Percentiles rank a stretch among this genome's conserved stretches.
Conservation (phyloP, 2,113 vertebrate species). For the Trogon melanurus region DNA sequence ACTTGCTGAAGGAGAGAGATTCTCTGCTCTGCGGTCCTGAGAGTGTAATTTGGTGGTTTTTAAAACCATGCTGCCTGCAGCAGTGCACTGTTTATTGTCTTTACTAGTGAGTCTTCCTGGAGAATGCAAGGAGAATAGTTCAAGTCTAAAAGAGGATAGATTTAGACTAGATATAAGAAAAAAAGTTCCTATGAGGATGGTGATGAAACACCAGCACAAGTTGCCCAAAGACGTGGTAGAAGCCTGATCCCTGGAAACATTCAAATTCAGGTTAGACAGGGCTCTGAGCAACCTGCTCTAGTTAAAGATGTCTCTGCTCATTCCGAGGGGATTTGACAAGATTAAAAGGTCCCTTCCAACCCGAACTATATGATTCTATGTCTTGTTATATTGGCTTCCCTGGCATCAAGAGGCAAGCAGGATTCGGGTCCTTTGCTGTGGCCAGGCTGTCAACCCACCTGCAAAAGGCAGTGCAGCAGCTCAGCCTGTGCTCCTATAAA, state of each 20-base stretch:
- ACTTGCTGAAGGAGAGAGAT: neutral
- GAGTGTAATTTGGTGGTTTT: neutral
- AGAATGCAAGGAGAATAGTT: neutral
- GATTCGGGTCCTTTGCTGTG: neutral
- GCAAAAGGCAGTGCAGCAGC: neutral
- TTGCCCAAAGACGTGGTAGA: neutral
- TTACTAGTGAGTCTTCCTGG: neutral
- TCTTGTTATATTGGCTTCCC: neutral
- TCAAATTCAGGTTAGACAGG: neutral
- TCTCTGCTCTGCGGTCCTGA: neutral
- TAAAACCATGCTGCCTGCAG: neutral
- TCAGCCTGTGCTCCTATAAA: neutral
- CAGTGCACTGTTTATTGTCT: rapidly evolving
- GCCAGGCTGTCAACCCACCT: neutral
- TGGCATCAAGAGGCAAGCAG: neutral
- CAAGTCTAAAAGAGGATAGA: neutral
- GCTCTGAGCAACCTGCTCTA: neutral
- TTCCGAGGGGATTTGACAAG: too few relatives aligned
- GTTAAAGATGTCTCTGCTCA: neutral
- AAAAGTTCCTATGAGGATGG: rapidly evolving
- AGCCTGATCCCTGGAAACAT: neutral
- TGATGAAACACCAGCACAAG: neutral
- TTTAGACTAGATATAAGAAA: neutral
- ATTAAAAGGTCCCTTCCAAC: neutral
- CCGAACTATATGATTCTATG: neutral